phyloP scores from a whole-genome alignment of 2,888 invertebrate species.

The Andrena fulva region DNA sequence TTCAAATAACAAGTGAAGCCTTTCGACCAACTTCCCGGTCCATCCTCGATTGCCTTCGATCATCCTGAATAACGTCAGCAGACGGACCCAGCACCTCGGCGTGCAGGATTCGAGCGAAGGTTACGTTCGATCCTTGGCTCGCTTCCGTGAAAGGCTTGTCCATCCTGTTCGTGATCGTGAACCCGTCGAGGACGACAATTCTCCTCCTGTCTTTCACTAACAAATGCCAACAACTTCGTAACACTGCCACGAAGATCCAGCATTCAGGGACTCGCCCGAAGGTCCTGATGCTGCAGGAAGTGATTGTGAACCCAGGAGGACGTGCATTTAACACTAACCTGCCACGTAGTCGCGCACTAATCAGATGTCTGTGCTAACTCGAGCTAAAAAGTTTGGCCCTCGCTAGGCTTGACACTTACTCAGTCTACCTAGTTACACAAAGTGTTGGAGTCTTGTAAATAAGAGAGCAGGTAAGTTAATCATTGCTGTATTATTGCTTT shows the following conservation, averaged over 20 bases:
- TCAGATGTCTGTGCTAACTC: slow-evolving; percentile 26
- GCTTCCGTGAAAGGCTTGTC: slow-evolving; percentile 22
- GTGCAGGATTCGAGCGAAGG: slow-evolving; percentile 47
- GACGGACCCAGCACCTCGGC: neutral
- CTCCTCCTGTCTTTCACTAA: slow-evolving; percentile 17
- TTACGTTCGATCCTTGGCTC: slow-evolving; percentile 49
- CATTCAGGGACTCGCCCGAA: slow-evolving; percentile 18
- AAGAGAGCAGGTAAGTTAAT: slow-evolving; percentile 21
- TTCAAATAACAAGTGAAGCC: neutral
- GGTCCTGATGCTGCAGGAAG: neutral
- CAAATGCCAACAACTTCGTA: slow-evolving; percentile 20
- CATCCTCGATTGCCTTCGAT: neutral
- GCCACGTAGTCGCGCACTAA: slow-evolving; percentile 26
- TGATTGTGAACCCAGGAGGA: slow-evolving; percentile 14
- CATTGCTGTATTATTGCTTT: neutral
- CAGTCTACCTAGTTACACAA: neutral
- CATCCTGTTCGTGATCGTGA: slow-evolving; percentile 48
- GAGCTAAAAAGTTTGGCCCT: neutral
- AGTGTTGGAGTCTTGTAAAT: slow-evolving; percentile 13
- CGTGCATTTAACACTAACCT: neutral
- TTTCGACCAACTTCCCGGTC: neutral
- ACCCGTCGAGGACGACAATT: slow-evolving; percentile 46
- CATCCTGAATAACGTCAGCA: slow-evolving; percentile 1
- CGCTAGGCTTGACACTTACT: no score
- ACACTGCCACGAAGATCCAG: slow-evolving; percentile 8